Conservation (phyloP, 2,888 invertebrate genomes). For the Luperina testacea region DNA sequence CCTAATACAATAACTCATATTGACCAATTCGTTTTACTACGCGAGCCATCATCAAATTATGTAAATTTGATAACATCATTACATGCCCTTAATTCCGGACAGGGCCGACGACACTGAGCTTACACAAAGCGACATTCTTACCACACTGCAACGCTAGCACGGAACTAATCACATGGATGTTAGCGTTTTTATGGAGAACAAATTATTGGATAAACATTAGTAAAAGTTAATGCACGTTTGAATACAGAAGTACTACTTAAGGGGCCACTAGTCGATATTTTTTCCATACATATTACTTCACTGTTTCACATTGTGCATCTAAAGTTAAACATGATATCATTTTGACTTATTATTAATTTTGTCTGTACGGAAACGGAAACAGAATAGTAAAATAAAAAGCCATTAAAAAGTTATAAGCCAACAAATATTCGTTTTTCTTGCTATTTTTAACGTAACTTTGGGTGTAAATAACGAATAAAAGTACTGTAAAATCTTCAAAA, state of each 20-base stretch:
- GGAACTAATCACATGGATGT: constrained; percentile 34
- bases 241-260: constrained; percentile 14
- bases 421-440: too few relatives aligned
- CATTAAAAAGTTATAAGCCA: too few relatives aligned
- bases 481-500: too few relatives aligned
- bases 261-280: too few relatives aligned
- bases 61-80: constrained; percentile 57
- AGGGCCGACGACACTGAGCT: constrained; percentile 28
- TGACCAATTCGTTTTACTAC: constrained; percentile 6
- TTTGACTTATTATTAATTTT: too few relatives aligned
- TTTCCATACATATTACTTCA: too few relatives aligned
- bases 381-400: too few relatives aligned
- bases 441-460: too few relatives aligned
- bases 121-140: constrained; percentile 41
- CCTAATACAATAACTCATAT: constrained; percentile 25
- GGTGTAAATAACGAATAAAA: too few relatives aligned
- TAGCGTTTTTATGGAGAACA: constrained; percentile 43
- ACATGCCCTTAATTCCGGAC: constrained; percentile 15
- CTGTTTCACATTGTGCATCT: too few relatives aligned
- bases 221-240: not conserved
- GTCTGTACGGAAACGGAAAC: too few relatives aligned
- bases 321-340: too few relatives aligned
- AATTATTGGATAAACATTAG: constrained; percentile 54
- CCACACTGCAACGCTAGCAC: not conserved
- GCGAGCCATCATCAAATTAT: constrained; percentile 40